Conservation (phyloP, 2,113 vertebrate species). For the Spermophilus dauricus region DNA sequence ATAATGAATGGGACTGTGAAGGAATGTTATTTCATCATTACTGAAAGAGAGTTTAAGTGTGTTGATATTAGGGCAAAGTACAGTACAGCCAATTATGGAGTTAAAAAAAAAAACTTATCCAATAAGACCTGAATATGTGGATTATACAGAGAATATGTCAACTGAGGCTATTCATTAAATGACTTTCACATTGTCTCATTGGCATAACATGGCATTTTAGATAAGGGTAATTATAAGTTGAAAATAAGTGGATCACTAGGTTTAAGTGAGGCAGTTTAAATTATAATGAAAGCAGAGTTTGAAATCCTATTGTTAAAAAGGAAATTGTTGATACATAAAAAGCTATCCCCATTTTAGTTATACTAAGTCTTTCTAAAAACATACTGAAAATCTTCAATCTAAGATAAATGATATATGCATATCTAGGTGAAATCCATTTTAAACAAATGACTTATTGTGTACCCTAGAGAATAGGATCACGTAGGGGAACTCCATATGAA, state of each 20-base stretch:
- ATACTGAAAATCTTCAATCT: slow-evolving; percentile 44
- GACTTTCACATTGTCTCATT: not conserved
- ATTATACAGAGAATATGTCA: not conserved
- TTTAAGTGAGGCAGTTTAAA: slow-evolving; percentile 53
- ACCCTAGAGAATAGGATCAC: not conserved
- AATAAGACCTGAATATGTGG: not conserved
- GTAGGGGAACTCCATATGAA: not conserved
- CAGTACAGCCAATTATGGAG: not conserved
- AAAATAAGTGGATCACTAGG: slow-evolving; percentile 53
- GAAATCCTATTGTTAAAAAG: slow-evolving; percentile 51
- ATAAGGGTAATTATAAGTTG: not conserved
- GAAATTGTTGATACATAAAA: slow-evolving; percentile 57
- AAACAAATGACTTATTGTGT: slow-evolving; percentile 15
- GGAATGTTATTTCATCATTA: not conserved
- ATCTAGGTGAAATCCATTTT: slow-evolving; percentile 12
- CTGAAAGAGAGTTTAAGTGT: not conserved
- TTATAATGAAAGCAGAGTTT: slow-evolving; percentile 37
- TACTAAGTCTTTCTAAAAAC: slow-evolving; percentile 30
- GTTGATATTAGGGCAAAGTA: not conserved
- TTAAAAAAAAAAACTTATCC: not conserved
- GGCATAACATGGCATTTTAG: not conserved
- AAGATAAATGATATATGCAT: slow-evolving; percentile 43
- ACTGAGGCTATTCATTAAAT: not conserved
- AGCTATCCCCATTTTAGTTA: slow-evolving; percentile 59
- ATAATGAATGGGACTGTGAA: not conserved